phyloP scores from a whole-genome alignment of 2,888 invertebrate genomes.

The Antitype chi region DNA sequence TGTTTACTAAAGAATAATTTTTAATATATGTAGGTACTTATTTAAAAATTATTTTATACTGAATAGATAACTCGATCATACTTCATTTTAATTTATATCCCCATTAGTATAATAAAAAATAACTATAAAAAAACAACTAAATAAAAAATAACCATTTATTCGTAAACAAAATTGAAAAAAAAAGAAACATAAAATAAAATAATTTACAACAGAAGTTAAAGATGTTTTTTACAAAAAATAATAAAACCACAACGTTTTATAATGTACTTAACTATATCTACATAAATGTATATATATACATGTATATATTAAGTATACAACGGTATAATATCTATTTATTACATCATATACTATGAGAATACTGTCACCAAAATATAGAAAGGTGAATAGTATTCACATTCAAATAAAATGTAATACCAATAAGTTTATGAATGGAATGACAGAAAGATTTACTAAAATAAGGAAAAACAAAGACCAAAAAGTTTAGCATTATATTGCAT shows the following conservation, averaged over 20 bases:
- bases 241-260: conserved; percentile 66
- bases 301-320: conserved; percentile 63
- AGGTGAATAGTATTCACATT: not conserved
- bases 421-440: not conserved
- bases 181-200: conserved; percentile 65
- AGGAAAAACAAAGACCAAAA: not conserved
- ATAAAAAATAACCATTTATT: conserved; percentile 70
- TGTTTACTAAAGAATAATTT: not conserved
- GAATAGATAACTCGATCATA: conserved; percentile 3
- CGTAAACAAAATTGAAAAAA: conserved; percentile 68
- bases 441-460: not conserved
- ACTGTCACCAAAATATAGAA: conserved; percentile 38
- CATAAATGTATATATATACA: conserved; percentile 46
- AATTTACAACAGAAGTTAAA: conserved; percentile 77
- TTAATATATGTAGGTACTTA: not conserved
- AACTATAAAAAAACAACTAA: conserved; percentile 49
- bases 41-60: not conserved
- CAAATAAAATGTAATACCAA: not conserved
- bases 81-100: not conserved
- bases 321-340: conserved; percentile 57
- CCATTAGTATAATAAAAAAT: not conserved
- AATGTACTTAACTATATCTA: conserved; percentile 57
- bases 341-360: conserved; percentile 40
- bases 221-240: conserved; percentile 56
- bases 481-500: not conserved